Base-by-base conservation (phyloP, 2,888 invertebrate genomes). In the Phlogophora meticulosa region DNA sequence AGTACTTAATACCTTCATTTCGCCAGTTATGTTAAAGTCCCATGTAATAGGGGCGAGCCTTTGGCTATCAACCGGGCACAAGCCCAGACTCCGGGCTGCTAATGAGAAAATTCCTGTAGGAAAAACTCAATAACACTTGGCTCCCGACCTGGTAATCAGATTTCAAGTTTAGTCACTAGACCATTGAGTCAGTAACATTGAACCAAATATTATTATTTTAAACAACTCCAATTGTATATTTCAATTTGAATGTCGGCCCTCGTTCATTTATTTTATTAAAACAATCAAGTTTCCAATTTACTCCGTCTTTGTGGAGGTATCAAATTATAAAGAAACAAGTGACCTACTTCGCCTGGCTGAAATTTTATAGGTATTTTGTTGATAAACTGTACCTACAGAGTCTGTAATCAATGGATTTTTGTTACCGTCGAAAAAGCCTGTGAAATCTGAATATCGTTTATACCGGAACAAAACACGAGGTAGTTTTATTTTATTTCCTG, bases 271-370 rank as follows among this genome's bases (percentile, higher is more conserved):
- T 43, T 36, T 43, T 24, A 28, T 9, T 63, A 60, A 77, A 70
- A 68, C 51, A 71, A 78, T 74, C 15, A 55, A 67, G 56, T 65
- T 67, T 48, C 45, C 28, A 70, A 70, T 73, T 67, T 57, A 65
- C 51, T 46, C 45, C 32, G n/a, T 45, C 46, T 62, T 60, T 49
- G 34, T 49, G 36, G 28, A 42, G 24, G 48, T 72, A 57, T 45
- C 24, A 9, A 55, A 77, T 52, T 56, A 52, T 43, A 45, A 40
- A 52, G 13, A 60, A 53, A 48, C 9, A 28, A 60, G n/a, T 28
- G 4, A 20, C 11, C 4, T 24, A 28, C 10, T 58, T 58, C 9
- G 15, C n/a, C 69, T 49, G 13, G 13, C 36, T 43, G 22, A 34
- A 65, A 28, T 10, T 42, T 34, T 51, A 46, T 45, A 28, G 4